Evolutionary conservation across 2,113 vertebrate species (phyloP), one percentile per base, ranked within the genome.

Genomic region (Forbesichthys agassizii): DNA sequence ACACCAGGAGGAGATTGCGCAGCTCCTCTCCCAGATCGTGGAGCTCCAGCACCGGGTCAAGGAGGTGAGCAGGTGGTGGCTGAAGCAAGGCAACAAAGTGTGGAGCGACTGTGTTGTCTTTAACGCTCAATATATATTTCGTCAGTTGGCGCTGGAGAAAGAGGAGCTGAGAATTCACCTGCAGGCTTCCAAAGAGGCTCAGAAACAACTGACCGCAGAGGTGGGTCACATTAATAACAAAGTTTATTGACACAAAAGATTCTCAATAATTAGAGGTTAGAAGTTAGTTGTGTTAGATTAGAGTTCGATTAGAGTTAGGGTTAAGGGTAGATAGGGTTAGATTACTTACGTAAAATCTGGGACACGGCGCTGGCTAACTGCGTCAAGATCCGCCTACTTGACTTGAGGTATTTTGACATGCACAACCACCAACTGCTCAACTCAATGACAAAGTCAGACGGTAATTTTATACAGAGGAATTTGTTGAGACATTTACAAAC

Each of bases 1-100:
- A 20, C 96, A 98, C 83, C 98, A 99, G 87, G 97, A 99, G 81
- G 96, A 99, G 81, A 98, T 99, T 49, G 93, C 98, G 11, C 94
- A 95, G 70, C 91, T 99, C 60, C 88, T 99, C 61, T 95, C 95
- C 16, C 96, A 99, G 86, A 96, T 99, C 5, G 96, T 99, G 1
- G 95, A 98, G 71, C 94, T 99, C 64, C 96, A 98, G 4, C 96
- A 96, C 79, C 90, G 95, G 78, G 89, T 98, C 67, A 99, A 95
- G 91, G 96, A 99, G 90, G 98, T 89, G 42, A 12, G 66, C 5
- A 7, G 11, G 3, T 1, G 14, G 16, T 13, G 13, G 51, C 3
- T 12, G 53, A 16, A 5, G 14, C 4, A 42, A 3, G 57, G 33
- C 55, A 55, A 13, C 14, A 57, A 20, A 7, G 18, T 9, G 2